These are phyloP conservation scores for Phoebastria nigripes DNA, from an alignment of 2,797 vertebrate genomes.

Conservation along the genomic window DNA sequence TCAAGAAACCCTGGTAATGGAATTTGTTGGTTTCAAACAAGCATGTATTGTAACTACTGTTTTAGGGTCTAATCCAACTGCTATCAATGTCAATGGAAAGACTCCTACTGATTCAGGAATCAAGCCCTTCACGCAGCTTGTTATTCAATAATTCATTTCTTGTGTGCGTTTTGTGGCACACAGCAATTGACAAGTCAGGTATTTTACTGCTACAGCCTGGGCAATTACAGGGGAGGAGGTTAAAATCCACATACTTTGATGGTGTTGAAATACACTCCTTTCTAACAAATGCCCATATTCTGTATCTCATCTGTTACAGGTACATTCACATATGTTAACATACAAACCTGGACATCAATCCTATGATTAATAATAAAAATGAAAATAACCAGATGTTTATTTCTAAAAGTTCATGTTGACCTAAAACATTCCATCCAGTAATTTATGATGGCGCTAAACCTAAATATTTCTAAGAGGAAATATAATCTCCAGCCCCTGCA, in stretches of 20 bases:
- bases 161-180: background rate
- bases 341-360: conserved; percentile 26
- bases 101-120: background rate
- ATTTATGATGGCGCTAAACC: conserved; percentile 56
- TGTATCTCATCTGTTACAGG: conserved; percentile 47
- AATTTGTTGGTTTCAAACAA: conserved; percentile 47
- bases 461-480: conserved; percentile 63
- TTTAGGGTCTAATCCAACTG: conserved; percentile 26
- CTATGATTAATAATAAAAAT: conserved; percentile 48
- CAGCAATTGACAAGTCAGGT: background rate
- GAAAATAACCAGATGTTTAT: conserved; percentile 67
- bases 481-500: conserved; percentile 50
- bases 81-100: conserved; percentile 18
- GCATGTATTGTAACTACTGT: background rate
- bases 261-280: conserved; percentile 39
- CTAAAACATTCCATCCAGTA: conserved; percentile 62
- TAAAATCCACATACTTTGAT: conserved; percentile 2
- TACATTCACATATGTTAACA: background rate
- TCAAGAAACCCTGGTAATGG: conserved; percentile 19
- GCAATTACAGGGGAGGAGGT: conserved; percentile 15
- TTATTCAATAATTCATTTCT: conserved; percentile 8
- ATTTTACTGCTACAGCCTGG: conserved; percentile 24
- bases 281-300: conserved; percentile 48
- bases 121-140: background rate
- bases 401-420: conserved; percentile 57